Evolutionary conservation across 1,140 invertebrate species (phyloP).

Genomic region (Melipona quadrifasciata): DNA sequence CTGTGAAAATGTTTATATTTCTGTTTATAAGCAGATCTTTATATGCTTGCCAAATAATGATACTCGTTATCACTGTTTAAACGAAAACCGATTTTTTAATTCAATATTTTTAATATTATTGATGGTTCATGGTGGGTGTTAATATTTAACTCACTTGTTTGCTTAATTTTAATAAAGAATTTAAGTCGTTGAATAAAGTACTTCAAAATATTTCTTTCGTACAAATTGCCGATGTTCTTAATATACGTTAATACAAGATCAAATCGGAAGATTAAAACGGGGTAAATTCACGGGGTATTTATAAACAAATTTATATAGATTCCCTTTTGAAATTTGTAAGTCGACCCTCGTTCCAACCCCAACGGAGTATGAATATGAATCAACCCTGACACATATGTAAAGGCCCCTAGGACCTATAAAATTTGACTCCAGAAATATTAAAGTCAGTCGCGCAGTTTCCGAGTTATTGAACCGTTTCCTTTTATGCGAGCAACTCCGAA

Average conservation of each 20-base stretch:
- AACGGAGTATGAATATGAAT: slow-evolving; percentile 3
- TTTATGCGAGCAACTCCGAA: background rate
- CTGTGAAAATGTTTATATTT: no score
- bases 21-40: no score
- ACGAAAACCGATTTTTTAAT: no score
- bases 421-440: background rate
- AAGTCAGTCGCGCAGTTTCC: background rate
- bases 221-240: no score
- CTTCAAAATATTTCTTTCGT: no score
- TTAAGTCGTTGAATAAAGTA: no score
- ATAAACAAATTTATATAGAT: slow-evolving; percentile 1
- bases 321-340: background rate
- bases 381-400: slow-evolving; percentile 1
- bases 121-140: no score
- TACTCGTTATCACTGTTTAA: no score
- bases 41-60: no score
- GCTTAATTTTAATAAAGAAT: no score
- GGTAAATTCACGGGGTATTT: background rate
- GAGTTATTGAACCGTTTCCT: background rate
- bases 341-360: background rate
- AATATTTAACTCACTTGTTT: no score
- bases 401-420: background rate
- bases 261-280: background rate
- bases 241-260: background rate
- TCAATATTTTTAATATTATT: no score